phyloP scores from a whole-genome alignment of 2,113 vertebrate genomes.

The Erythrocercus mccallii region DNA sequence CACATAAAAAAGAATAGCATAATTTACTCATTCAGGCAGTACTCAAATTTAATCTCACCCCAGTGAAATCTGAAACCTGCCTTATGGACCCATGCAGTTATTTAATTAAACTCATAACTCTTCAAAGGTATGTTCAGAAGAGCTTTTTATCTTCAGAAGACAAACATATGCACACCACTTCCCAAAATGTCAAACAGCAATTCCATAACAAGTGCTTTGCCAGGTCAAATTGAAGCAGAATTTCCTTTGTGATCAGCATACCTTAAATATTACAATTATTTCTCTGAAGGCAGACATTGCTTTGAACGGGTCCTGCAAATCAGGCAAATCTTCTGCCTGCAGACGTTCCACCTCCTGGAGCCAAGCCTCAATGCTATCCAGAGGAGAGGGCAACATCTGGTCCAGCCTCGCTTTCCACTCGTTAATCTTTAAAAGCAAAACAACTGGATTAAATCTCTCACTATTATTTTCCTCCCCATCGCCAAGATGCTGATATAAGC shows the following conservation, averaged over 20 bases:
- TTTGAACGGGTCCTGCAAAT: conserved; percentile 71
- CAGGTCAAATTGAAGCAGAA: background rate
- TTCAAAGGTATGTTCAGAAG: conserved; percentile 25
- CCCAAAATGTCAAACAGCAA: conserved; percentile 7
- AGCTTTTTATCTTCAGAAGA: conserved; percentile 18
- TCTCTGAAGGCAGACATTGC: conserved; percentile 73
- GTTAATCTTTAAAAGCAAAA: conserved; percentile 73
- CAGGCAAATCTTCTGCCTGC: conserved; percentile 71
- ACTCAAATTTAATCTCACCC: conserved; percentile 11
- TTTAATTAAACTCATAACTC: conserved; percentile 3
- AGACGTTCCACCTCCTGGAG: conserved; percentile 80
- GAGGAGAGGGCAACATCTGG: conserved; percentile 76
- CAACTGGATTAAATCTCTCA: background rate
- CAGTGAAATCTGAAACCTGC: background rate
- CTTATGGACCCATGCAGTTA: background rate
- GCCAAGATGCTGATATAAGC: background rate
- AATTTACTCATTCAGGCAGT: background rate
- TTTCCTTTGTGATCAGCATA: conserved; percentile 51
- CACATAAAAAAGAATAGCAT: conserved; percentile 25
- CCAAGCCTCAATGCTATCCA: conserved; percentile 80
- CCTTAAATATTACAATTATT: conserved; percentile 82
- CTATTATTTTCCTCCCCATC: background rate
- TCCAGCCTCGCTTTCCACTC: conserved; percentile 81
- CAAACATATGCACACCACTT: background rate
- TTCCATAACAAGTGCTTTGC: background rate